These are phyloP conservation scores for Alsophila aescularia DNA, from an alignment of 2,888 invertebrate genomes.

Conservation along the genomic window DNA sequence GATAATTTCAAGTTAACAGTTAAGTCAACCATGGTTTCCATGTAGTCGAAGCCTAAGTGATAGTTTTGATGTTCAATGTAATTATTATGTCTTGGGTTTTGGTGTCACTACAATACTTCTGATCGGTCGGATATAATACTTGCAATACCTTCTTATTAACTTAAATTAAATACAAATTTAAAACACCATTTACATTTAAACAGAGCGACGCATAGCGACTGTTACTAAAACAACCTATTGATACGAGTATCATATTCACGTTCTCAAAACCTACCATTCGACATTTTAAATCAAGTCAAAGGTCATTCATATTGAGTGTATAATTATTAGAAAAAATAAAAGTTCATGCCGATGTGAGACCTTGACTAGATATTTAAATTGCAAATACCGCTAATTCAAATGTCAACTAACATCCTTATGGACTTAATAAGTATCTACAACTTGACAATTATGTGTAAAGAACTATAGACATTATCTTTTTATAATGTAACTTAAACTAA, in stretches of 20 bases:
- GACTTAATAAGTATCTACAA: constrained; percentile 18
- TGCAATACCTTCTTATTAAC: no score
- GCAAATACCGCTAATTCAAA: constrained; percentile 51
- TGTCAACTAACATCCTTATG: constrained; percentile 46
- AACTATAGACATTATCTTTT: neutral
- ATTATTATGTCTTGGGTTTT: no score
- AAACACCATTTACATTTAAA: neutral
- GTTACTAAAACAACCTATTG: neutral
- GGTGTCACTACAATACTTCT: no score
- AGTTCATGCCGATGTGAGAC: constrained; percentile 37
- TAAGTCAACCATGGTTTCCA: no score
- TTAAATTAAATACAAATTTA: no score
- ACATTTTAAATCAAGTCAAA: constrained; percentile 23
- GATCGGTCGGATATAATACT: no score
- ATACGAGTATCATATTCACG: neutral
- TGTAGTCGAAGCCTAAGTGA: no score
- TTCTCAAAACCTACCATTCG: constrained; percentile 12
- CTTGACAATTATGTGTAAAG: neutral
- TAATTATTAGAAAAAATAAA: constrained; percentile 30
- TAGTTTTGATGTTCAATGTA: no score
- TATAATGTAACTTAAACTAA: no score
- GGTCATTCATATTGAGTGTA: constrained; percentile 28
- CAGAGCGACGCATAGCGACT: neutral
- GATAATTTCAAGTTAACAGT: no score
- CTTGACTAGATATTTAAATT: constrained; percentile 58